Evolutionary conservation across 2,113 vertebrate genomes (phyloP).

Genomic region (Anguilla japonica): DNA sequence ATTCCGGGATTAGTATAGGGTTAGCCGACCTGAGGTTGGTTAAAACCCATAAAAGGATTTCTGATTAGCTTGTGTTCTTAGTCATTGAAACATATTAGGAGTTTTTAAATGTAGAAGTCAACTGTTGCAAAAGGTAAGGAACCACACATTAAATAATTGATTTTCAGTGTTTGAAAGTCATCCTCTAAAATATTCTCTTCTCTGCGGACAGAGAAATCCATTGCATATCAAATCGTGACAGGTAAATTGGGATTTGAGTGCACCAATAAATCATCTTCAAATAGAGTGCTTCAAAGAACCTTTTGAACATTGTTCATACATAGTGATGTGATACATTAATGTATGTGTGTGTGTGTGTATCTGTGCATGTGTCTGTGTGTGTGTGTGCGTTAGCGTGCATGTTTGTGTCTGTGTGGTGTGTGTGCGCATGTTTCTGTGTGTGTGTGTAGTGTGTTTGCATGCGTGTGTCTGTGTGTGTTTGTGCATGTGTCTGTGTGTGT

Average conservation of each 20-base stretch:
- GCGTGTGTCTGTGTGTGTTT: too few relatives aligned
- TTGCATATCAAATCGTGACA: neutral
- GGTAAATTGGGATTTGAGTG: neutral
- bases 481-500: too few relatives aligned
- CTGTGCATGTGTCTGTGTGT: neutral
- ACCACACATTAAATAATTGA: neutral
- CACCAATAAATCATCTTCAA: neutral
- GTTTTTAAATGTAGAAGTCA: neutral
- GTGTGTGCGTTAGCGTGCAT: neutral
- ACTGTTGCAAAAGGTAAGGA: neutral
- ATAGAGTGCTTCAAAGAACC: constrained; percentile 3
- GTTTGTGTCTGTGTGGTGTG: too few relatives aligned
- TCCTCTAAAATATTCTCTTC: neutral
- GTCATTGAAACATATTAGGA: neutral
- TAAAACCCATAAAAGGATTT: neutral
- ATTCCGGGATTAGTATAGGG: neutral
- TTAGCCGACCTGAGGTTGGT: neutral
- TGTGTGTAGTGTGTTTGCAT: neutral
- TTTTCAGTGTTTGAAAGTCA: neutral
- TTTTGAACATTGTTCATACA: constrained; percentile 2
- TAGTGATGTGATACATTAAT: neutral
- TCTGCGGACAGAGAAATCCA: neutral
- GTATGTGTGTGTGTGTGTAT: constrained; percentile 16
- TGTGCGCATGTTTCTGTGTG: too few relatives aligned
- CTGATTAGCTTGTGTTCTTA: neutral